Base-by-base conservation (phyloP, 2,888 invertebrate genomes). In the Stenichneumon culpator region DNA sequence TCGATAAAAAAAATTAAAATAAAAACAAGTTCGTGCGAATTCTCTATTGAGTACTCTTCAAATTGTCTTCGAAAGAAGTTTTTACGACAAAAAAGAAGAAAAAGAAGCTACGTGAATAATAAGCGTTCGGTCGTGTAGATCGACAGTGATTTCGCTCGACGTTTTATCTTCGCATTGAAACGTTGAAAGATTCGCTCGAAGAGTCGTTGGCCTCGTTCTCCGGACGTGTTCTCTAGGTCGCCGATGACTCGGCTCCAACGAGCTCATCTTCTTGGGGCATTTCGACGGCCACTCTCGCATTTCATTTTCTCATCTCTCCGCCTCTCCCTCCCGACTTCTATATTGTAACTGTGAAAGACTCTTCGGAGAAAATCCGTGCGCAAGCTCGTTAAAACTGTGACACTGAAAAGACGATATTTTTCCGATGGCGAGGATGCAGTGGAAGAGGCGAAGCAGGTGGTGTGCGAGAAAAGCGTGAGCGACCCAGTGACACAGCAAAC, bases 171-270 rank as follows among this genome's bases (percentile, higher is more conserved):
- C 60, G 11, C 14, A 60, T 72, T 47, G 19, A 63, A 63, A 19
- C 28, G 60, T 50, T 9, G 32, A 52, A 79, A 39, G 28, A 70
- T 44, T 47, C 47, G 47, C 32, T 36, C 47, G 72, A 68, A n/a
- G 50, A 19, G 77, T 52, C 74, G 65, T 54, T 70, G 70, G n/a
- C 79, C 79, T 79, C 79, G 25, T 70, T 84, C 36, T 69, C 60
- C 2, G 14, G 22, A 16, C 28, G 36, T 16, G 77, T 84, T 84
- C 84, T 84, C 84, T 84, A 84, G 84, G 84, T 82, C 84, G 54
- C 36, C 74, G 78, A 78, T 78, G 81, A 84, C 80, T 44, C 47
- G 54, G 70, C 70, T 70, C 25, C 72, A n/a, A 25, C 65, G 54
- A 19, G 54, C 63, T 11, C 22, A 25, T 54, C 57, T 65, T 36